A percentile compares a stretch with the other conserved stretches of the same genome.
phyloP scores from a whole-genome alignment of 2,113 vertebrate genomes.

The Azemiops feae region DNA sequence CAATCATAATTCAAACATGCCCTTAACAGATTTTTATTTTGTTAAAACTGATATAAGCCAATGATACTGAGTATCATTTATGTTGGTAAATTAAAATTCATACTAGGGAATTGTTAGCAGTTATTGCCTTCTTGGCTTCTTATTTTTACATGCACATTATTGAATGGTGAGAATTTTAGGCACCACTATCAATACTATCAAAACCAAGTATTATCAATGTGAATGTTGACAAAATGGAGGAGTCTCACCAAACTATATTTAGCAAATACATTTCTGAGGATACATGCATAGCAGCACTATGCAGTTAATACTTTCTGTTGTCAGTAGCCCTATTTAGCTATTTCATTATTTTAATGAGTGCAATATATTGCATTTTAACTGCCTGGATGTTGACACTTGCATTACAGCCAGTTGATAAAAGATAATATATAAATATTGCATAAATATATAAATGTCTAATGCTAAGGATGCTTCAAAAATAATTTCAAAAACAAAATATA shows the following conservation, averaged over 20 bases:
- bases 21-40: constrained; percentile 33
- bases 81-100: constrained; percentile 28
- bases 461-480: background rate
- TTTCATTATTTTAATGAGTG: background rate
- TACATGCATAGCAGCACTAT: background rate
- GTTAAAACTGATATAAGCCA: constrained; percentile 16
- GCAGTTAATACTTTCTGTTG: background rate
- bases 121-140: constrained; percentile 20
- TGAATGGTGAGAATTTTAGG: background rate
- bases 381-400: background rate
- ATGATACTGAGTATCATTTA: constrained; percentile 11
- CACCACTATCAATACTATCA: background rate
- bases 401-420: background rate
- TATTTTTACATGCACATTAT: background rate
- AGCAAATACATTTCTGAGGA: background rate
- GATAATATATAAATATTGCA: background rate
- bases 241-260: background rate
- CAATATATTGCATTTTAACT: background rate
- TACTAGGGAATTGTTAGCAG: background rate
- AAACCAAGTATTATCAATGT: background rate
- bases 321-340: background rate
- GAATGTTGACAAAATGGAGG: background rate
- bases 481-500: background rate
- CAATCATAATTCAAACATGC: constrained; percentile 61
- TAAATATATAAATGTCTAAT: background rate